Base-by-base conservation (phyloP, 1,140 invertebrate species). In the Rhyacophila brunnea region DNA sequence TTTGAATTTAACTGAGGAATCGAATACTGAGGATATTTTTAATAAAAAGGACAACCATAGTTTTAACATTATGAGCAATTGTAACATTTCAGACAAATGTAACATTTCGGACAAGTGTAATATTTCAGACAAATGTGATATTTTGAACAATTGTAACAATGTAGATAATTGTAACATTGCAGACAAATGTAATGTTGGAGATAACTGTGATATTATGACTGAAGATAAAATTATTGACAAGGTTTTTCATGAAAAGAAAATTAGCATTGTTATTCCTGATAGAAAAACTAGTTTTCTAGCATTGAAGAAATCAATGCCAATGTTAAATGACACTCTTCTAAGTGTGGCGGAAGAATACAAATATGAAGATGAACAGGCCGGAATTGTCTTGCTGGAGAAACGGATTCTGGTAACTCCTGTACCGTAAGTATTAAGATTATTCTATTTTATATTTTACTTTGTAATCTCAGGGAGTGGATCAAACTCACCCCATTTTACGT, bases 331-430 rank as follows among this genome's bases (percentile, higher is more conserved):
- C 34, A 57, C 64, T 13, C 74, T 76, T 55, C 58, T 83, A 0
- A 85, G 74, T 66, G 71, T 87, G 17, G 81, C 86, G 14, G 89
- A 90, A 69, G 85, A 89, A 55, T 91, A 90, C 64, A 86, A 85
- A 47, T 89, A 91, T 70, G 82, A 85, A 40, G 88, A 91, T 72
- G 73, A 75, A 54, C 85, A 89, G 48, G 82, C 89, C 64, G 85
- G 86, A 38, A 73, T 91, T 1, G 79, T 83, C 38, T 80, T 92
- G 17, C 81, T 87, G 62, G 89, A 91, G 71, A 85, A 83, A 44
- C 80, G 85, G 67, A 69, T 86, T 35, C 77, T 82, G 6, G 74
- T 82, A n/a, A 70, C 79, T 2, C 70, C 80, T 23, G 63, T 75
- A 51, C 75, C 77, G 84, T 87, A 68, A 77, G 68, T 66, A 56